These are phyloP conservation scores for Hestina assimilis DNA, from an alignment of 1,140 invertebrate species.

Conservation along the genomic window DNA sequence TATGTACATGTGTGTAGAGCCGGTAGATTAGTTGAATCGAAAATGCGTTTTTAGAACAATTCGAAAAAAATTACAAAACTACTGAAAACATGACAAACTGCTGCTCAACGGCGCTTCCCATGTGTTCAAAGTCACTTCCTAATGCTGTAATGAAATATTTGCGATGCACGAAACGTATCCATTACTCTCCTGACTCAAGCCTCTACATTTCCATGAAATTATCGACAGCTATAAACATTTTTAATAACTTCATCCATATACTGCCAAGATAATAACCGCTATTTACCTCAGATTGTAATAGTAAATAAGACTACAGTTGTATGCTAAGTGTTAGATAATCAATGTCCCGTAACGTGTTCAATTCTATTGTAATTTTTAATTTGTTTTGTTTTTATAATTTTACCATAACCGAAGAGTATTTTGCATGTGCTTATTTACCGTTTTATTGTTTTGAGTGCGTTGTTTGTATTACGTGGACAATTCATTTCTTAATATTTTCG, in stretches of 20 bases:
- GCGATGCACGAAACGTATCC: too few species aligned
- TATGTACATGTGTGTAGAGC: too few species aligned
- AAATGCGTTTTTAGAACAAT: too few species aligned
- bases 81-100: too few species aligned
- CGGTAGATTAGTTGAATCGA: too few species aligned
- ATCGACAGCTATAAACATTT: background rate
- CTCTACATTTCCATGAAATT: too few species aligned
- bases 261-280: constrained; percentile 28
- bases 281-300: constrained; percentile 38
- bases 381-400: constrained; percentile 16
- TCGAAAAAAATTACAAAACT: too few species aligned
- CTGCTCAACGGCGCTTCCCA: too few species aligned
- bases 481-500: background rate
- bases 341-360: constrained; percentile 19
- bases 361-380: constrained; percentile 25
- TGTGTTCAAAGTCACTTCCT: too few species aligned
- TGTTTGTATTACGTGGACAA: constrained; percentile 13
- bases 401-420: constrained; percentile 1
- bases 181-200: too few species aligned
- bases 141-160: too few species aligned
- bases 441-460: constrained; percentile 21
- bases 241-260: background rate
- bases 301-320: constrained; percentile 71
- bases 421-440: constrained; percentile 18
- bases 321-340: constrained; percentile 68